Evolutionary conservation across 2,888 invertebrate genomes (phyloP).

Genomic region (Andrena haemorrhoa): DNA sequence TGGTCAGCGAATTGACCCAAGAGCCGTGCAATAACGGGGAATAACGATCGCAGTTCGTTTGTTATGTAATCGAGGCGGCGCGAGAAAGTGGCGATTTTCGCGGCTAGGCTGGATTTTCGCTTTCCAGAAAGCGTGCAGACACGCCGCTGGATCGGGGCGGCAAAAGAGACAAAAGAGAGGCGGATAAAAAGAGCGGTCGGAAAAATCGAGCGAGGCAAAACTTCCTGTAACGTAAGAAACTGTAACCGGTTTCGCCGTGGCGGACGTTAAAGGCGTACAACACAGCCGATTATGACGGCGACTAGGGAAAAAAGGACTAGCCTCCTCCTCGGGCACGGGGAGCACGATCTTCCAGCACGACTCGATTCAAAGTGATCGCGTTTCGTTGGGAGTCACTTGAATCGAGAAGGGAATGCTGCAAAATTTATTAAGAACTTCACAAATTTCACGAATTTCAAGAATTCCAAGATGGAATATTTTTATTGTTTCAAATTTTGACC

Average conservation of each 20-base stretch:
- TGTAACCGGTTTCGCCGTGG: constrained; percentile 73
- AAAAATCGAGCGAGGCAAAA: constrained; percentile 69
- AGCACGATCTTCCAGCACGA: constrained; percentile 15
- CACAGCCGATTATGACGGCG: constrained; percentile 51
- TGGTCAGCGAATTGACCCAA: too few species aligned
- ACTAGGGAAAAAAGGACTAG: constrained; percentile 1
- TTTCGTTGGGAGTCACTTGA: not conserved
- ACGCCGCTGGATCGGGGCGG: constrained; percentile 21
- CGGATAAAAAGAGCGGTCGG: constrained; percentile 36
- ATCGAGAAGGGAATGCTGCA: too few species aligned
- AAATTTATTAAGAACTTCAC: too few species aligned
- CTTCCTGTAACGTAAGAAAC: constrained; percentile 70
- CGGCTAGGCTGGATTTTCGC: constrained; percentile 14
- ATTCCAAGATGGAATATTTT: too few species aligned
- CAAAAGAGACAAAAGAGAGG: constrained; percentile 7
- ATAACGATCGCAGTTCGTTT: constrained; percentile 8
- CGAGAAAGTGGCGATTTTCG: constrained; percentile 53
- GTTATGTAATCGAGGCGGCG: constrained; percentile 35
- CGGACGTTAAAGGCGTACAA: constrained; percentile 44
- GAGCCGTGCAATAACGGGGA: constrained; percentile 34
- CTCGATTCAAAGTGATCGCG: not conserved
- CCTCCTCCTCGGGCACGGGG: not conserved
- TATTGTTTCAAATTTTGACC: too few species aligned
- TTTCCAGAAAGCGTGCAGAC: constrained; percentile 46
- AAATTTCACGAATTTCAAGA: too few species aligned